A percentile compares a stretch with the other conserved stretches of the same genome.
Conservation (phyloP, 2,797 vertebrate species). For the Coreius guichenoti region DNA sequence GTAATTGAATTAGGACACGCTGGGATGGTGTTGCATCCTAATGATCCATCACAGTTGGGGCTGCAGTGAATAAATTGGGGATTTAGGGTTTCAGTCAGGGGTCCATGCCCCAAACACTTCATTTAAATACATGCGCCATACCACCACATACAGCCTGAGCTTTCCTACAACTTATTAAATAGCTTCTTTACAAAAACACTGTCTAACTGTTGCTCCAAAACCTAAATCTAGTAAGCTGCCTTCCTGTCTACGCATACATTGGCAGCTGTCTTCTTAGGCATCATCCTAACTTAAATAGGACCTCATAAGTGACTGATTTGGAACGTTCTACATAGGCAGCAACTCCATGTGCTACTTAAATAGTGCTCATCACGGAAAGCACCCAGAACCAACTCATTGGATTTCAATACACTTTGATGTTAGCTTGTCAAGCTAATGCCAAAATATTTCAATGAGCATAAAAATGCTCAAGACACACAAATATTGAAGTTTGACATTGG, state of each 20-base stretch:
- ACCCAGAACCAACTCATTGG: background rate
- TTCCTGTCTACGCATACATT: background rate
- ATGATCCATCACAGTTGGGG: conserved; percentile 47
- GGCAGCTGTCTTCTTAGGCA: background rate
- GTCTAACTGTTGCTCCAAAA: background rate
- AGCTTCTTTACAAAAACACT: background rate
- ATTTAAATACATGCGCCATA: conserved; percentile 7
- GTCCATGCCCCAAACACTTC: background rate
- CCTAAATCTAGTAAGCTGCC: background rate
- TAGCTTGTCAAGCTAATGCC: background rate
- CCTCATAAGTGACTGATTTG: background rate
- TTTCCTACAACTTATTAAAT: background rate
- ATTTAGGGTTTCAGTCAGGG: background rate
- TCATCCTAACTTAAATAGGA: too few relatives aligned
- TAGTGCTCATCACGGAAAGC: background rate
- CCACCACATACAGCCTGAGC: background rate
- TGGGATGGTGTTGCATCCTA: conserved; percentile 64
- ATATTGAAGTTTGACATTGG: background rate
- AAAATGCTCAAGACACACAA: background rate
- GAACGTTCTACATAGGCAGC: background rate
- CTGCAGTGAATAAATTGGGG: conserved; percentile 1
- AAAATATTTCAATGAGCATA: background rate
- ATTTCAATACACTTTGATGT: background rate
- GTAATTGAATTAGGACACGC: conserved; percentile 71
- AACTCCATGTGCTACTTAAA: background rate